Conservation (phyloP, 2,113 vertebrate genomes). For the Forbesichthys agassizii region DNA sequence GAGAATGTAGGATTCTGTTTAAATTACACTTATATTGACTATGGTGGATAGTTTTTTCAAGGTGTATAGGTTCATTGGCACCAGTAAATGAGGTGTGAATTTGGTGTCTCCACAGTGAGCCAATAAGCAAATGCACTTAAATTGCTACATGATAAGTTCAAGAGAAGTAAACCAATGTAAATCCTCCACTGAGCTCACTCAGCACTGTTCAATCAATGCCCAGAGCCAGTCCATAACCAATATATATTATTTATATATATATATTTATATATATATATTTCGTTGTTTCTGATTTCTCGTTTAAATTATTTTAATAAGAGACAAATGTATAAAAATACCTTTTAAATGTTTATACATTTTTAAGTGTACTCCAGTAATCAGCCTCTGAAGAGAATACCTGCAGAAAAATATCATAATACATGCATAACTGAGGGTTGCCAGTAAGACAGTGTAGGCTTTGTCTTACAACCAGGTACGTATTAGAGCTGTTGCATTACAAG, state of each 20-base stretch:
- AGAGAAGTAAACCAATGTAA: conserved; percentile 41
- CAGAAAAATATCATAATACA: conserved; percentile 6
- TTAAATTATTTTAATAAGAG: neutral
- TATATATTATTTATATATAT: neutral
- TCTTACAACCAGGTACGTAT: neutral
- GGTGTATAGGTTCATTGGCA: too few relatives aligned
- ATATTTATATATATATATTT: too few relatives aligned
- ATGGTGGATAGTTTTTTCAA: neutral
- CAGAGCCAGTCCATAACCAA: conserved; percentile 38
- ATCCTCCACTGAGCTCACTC: conserved; percentile 39
- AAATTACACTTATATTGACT: neutral
- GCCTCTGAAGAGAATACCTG: neutral
- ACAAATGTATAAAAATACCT: neutral
- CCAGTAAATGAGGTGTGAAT: too few relatives aligned
- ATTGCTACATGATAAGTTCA: conserved; percentile 30
- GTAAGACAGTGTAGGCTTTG: neutral
- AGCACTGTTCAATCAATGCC: conserved; percentile 45
- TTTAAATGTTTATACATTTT: neutral
- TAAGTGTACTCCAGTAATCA: neutral
- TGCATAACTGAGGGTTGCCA: conserved; percentile 13
- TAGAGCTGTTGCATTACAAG: conserved; percentile 2
- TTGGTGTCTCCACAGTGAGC: neutral
- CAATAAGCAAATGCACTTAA: conserved; percentile 14
- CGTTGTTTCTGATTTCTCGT: conserved; percentile 4
- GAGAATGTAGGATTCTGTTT: too few relatives aligned